Percentiles rank a stretch among this genome's conserved stretches.
Conservation (phyloP, 2,113 vertebrate genomes). For the Engystomops pustulosus region DNA sequence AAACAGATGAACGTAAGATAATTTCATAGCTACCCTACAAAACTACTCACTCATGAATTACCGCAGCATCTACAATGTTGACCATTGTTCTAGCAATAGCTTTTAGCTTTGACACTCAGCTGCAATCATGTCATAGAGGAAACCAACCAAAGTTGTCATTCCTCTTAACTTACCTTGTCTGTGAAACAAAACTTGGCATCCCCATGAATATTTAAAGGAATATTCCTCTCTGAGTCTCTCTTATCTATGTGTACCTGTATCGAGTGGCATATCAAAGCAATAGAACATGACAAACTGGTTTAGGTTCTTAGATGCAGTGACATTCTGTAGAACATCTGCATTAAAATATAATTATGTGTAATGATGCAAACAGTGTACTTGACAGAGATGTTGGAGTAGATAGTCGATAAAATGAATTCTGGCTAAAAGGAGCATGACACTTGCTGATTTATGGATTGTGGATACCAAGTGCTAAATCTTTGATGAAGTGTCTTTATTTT, state of each 20-base stretch:
- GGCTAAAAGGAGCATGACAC: constrained; percentile 57
- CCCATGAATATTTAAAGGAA: constrained; percentile 56
- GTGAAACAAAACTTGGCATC: constrained; percentile 54
- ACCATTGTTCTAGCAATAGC: background rate
- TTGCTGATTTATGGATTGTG: constrained; percentile 55
- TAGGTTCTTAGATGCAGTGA: constrained; percentile 55
- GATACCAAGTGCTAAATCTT: constrained; percentile 48
- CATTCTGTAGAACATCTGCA: constrained; percentile 59
- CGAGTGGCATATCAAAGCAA: constrained; percentile 59
- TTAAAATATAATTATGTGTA: constrained; percentile 60
- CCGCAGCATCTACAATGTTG: background rate
- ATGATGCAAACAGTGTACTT: constrained; percentile 58
- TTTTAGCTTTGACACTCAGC: constrained; percentile 5
- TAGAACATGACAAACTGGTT: constrained; percentile 58
- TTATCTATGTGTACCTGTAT: constrained; percentile 53
- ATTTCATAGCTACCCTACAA: no score
- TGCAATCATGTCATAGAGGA: constrained; percentile 4
- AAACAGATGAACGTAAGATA: no score
- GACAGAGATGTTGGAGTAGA: constrained; percentile 51
- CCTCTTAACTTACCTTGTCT: constrained; percentile 44
- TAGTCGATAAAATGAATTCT: constrained; percentile 46
- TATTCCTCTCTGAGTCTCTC: constrained; percentile 52
- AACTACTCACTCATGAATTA: background rate
- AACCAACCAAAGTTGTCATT: constrained; percentile 41
- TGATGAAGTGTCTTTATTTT: constrained; percentile 57